Percentiles rank a stretch among this genome's conserved stretches.
Conservation (phyloP, 2,888 invertebrate species). For the Vannuccia rotundouncinata region DNA sequence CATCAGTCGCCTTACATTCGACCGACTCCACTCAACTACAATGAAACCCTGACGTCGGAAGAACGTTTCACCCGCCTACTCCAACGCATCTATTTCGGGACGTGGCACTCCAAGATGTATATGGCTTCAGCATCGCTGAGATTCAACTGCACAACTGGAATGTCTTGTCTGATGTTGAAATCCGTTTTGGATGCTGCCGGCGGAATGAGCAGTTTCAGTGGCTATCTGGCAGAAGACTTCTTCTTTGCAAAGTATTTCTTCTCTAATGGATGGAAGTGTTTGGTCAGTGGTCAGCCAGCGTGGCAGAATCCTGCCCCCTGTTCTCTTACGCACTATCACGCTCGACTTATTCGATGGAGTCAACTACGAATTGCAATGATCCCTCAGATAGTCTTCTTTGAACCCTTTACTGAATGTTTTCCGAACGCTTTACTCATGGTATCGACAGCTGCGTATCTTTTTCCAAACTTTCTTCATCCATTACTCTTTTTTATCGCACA, state of each 20-base stretch:
- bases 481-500: conserved; percentile 34
- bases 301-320: conserved; percentile 33
- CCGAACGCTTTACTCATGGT: conserved; percentile 30
- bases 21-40: too few relatives aligned
- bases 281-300: conserved; percentile 34
- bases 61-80: conserved; percentile 30
- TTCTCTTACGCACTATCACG: conserved; percentile 16
- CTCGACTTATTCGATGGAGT: conserved; percentile 36
- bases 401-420: conserved; percentile 38
- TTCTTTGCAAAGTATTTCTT: conserved; percentile 60
- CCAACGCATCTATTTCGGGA: conserved; percentile 79
- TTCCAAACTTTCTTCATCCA: conserved; percentile 34
- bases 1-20: conserved; percentile 90
- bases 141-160: conserved; percentile 94
- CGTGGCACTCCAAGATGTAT: conserved; percentile 89
- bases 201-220: conserved; percentile 79
- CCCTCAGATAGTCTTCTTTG: conserved; percentile 20
- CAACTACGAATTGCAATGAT: conserved; percentile 34
- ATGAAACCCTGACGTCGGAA: too few relatives aligned
- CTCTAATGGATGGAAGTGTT: conserved; percentile 6
- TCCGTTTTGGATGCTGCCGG: conserved; percentile 79
- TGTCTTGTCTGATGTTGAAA: conserved; percentile 88
- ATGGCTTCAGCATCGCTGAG: conserved; percentile 80
- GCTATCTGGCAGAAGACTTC: conserved; percentile 94
- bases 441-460: conserved; percentile 15